Conservation (phyloP, 2,797 vertebrate species). For the Agapornis canus region DNA sequence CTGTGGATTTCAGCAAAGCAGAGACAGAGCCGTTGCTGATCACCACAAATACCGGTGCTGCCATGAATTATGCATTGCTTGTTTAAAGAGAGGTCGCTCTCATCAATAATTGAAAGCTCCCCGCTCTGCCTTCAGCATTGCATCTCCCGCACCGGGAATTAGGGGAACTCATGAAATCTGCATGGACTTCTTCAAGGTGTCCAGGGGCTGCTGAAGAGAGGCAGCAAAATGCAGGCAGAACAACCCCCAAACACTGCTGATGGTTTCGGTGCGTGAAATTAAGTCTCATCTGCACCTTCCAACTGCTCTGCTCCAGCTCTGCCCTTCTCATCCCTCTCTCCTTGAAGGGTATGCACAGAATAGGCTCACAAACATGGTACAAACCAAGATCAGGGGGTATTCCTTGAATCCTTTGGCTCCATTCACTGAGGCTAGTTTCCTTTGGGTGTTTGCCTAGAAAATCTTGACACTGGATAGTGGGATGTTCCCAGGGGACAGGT, state of each 20-base stretch:
- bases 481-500: not conserved
- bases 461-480: rapidly evolving
- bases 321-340: not conserved
- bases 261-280: not conserved
- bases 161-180: slow-evolving; percentile 65
- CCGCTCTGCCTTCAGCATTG: slow-evolving; percentile 61
- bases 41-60: slow-evolving; percentile 24
- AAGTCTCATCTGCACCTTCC: not conserved
- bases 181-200: slow-evolving; percentile 59
- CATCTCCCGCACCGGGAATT: slow-evolving; percentile 41
- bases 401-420: not conserved
- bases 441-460: not conserved
- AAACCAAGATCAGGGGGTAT: not conserved
- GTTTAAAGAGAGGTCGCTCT: slow-evolving; percentile 73
- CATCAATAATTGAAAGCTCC: slow-evolving; percentile 73
- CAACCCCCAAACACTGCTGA: not conserved
- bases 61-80: slow-evolving; percentile 73
- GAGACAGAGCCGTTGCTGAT: slow-evolving; percentile 23
- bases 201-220: not conserved
- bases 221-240: not conserved
- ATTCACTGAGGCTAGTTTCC: not conserved
- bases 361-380: not conserved
- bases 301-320: not conserved
- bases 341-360: not conserved
- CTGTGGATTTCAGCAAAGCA: slow-evolving; percentile 37